Evolutionary conservation across 2,113 vertebrate species (phyloP), one percentile per base, ranked within the genome.

Genomic region (Xiphophorus hellerii): DNA sequence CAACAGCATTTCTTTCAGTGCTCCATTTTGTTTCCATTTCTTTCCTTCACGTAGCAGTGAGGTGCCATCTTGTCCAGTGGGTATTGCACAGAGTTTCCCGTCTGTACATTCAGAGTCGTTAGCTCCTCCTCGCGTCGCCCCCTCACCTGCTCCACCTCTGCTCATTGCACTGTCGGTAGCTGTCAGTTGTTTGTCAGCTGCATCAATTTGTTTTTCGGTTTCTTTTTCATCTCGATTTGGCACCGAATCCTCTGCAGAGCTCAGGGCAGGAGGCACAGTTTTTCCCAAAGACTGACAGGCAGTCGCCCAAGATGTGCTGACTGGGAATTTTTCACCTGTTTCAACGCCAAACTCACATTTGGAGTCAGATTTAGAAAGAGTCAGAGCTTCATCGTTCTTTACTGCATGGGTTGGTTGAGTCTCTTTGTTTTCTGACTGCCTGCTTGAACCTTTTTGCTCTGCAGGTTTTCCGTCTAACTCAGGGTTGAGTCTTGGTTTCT

Each of bases 341-440:
- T 6, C 39, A 42, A 11, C 64, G 6, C 3, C 35, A n/a, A 28
- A n/a, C 25, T n/a, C 11, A n/a, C n/a, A n/a, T 42, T 67, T 48
- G 69, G 71, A 31, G 37, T 31, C 71, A 35, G 72, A 79, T 30
- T 17, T 58, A 13, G 77, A 77, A 80, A 74, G 63, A 72, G 51
- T 73, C 1, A 51, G 51, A 17, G 15, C 35, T 22, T 73, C 60
- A 3, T 4, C 37, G 14, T 30, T 22, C 37, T 54, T 71, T 29
- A 67, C 69, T 27, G 64, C 44, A 7, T 65, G 33, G 20, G 2
- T 5, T 1, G 27, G 9, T 66, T 63, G 42, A 66, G 39, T 62
- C 69, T 54, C 63, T 65, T 39, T 64, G 37, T 1, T 3, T 69
- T 30, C 22, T 35, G 48, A 68, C 73, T 62, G 48, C 35, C 20